Evolutionary conservation across 2,888 invertebrate species (phyloP).

Genomic region (Aplocera efformata): DNA sequence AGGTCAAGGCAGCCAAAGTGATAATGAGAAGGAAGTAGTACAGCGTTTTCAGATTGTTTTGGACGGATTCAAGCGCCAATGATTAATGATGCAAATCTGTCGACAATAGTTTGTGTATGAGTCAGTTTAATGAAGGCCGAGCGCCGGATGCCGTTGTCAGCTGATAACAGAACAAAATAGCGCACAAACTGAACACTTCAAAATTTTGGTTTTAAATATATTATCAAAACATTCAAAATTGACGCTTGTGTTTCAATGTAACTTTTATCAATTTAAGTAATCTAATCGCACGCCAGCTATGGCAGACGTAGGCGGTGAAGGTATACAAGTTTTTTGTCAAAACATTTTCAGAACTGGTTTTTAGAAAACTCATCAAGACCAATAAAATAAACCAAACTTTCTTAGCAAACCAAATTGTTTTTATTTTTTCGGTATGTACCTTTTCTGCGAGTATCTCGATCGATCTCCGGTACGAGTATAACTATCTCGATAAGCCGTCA

Average conservation of each 20-base stretch:
- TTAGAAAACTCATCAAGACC: no score
- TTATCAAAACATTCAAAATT: constrained; percentile 8
- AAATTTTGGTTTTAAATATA: constrained; percentile 2
- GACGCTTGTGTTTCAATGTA: constrained; percentile 10
- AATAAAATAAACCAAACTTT: no score
- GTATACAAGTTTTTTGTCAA: no score
- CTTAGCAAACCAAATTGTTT: no score
- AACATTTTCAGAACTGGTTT: no score
- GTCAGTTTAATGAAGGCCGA: constrained; percentile 55
- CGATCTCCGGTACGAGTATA: no score
- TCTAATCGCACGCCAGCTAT: constrained; percentile 20
- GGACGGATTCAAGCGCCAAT: constrained; percentile 32
- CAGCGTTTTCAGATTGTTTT: constrained; percentile 29
- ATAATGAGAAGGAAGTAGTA: constrained; percentile 14
- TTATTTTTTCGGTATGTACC: no score
- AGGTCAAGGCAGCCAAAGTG: constrained; percentile 13
- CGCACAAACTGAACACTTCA: constrained; percentile 20
- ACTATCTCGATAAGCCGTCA: no score
- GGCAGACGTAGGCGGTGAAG: constrained; percentile 18
- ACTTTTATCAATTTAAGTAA: constrained; percentile 20
- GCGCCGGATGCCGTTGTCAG: constrained; percentile 51
- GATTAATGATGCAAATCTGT: constrained; percentile 54
- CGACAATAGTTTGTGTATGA: constrained; percentile 45
- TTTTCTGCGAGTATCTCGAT: no score
- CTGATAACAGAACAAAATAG: constrained; percentile 49